Evolutionary conservation across 2,888 invertebrate species (phyloP), one percentile per base, ranked within the genome.

Genomic region (Nemotelus pantherinus): DNA sequence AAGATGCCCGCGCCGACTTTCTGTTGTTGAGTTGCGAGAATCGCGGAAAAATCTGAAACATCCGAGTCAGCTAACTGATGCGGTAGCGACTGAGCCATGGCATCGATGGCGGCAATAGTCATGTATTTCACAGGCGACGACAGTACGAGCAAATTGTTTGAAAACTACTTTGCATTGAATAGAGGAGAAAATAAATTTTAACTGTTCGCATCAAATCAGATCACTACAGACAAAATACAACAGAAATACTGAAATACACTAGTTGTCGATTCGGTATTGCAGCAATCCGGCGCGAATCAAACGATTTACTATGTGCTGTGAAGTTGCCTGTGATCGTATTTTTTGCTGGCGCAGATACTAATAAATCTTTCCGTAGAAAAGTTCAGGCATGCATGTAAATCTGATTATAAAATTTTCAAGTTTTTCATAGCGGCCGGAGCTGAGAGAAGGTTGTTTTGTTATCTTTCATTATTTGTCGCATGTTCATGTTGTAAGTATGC

Each of bases 121-220:
- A 65, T 65, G 65, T 68, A 50, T 55, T 2, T 55, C 44, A 71
- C 65, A 68, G 53, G 71, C 71, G 71, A 25, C 25, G 25, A 71
- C 71, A 71, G 48, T 70, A 7, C 45, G 55, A 67, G 72, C 63
- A 63, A 77, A 72, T 65, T 57, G 77, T 77, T 25, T 64, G 72
- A 77, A 77, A 77, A 74, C 74, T 65, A 77, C 25, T 77, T 77
- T 77, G 77, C 77, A 77, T 77, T 77, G 74, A 77, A 77, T 72
- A 41, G 77, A 77, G 74, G 64, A 57, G 65, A 63, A 55, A 74
- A 74, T 74, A 60, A 47, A 60, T 74, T 74, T 63, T 48, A 55
- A 25, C 70, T 65, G 65, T 65, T 65, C 55, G 44, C 43, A 44
- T 70, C 71, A 71, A 71, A 57, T 71, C 44, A 71, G 55, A 71